A percentile compares a stretch with the other conserved stretches of the same genome.
Conservation (phyloP, 1,140 invertebrate genomes). For the Marisa cornuarietis region DNA sequence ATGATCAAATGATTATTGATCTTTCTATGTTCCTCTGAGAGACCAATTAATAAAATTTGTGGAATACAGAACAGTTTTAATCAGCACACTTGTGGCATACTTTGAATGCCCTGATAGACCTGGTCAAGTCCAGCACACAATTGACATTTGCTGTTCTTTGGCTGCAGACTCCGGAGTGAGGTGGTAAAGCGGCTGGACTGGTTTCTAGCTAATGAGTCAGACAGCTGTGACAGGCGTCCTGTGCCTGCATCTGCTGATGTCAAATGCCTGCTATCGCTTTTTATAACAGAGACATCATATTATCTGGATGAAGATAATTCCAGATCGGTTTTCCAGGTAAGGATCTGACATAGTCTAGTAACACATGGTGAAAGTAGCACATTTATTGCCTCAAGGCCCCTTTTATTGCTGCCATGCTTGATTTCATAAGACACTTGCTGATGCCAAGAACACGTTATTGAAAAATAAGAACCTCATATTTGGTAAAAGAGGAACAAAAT, state of each 20-base stretch:
- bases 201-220: slow-evolving; percentile 55
- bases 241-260: slow-evolving; percentile 46
- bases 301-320: slow-evolving; percentile 45
- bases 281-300: slow-evolving; percentile 42
- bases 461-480: no score
- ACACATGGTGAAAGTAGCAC: no score
- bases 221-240: slow-evolving; percentile 47
- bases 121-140: no score
- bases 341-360: background rate
- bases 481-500: no score
- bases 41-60: background rate
- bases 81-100: no score
- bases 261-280: slow-evolving; percentile 39
- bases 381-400: no score
- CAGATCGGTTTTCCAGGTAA: slow-evolving; percentile 56
- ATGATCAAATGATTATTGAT: no score
- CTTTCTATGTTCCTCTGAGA: no score
- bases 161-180: slow-evolving; percentile 45
- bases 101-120: no score
- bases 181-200: slow-evolving; percentile 50
- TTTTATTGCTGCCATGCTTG: no score
- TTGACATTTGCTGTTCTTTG: background rate
- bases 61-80: background rate
- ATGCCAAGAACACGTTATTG: no score
- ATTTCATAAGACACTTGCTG: no score